These are phyloP conservation scores for Philhelius pedissequus DNA, from an alignment of 2,888 invertebrate species.

Conservation along the genomic window DNA sequence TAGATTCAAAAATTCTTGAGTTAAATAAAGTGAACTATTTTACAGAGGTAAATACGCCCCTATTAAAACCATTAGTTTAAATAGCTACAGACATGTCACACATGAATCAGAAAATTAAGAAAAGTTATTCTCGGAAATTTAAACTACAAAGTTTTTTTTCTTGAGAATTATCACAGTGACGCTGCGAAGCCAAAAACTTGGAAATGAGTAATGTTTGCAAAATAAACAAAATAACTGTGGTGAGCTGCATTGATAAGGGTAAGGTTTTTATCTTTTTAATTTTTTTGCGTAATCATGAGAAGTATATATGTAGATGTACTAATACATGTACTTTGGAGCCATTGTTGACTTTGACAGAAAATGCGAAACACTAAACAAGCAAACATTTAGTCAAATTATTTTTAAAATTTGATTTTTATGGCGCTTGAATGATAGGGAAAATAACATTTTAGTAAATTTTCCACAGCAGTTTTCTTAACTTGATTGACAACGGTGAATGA, in stretches of 20 bases:
- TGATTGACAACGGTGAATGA: not conserved
- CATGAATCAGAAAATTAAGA: not conserved
- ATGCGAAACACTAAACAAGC: not conserved
- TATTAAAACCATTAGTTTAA: conserved; percentile 26
- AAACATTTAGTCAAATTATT: no score
- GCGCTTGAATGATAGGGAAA: not conserved
- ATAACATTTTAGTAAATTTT: not conserved
- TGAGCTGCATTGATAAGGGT: not conserved
- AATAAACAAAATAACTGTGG: not conserved
- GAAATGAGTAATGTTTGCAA: not conserved
- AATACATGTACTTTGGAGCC: no score
- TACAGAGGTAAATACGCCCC: conserved; percentile 43
- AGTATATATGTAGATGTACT: no score
- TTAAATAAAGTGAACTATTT: not conserved
- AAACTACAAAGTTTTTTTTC: not conserved
- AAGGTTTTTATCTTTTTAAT: not conserved
- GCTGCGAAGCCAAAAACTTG: not conserved
- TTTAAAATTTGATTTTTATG: no score
- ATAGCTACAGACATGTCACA: not conserved
- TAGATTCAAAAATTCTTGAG: not conserved
- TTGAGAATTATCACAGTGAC: not conserved
- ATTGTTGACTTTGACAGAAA: not conserved
- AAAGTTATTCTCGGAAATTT: not conserved
- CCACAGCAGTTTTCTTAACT: not conserved
- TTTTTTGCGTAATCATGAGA: not conserved